Base-by-base conservation (phyloP, 2,113 vertebrate species). In the Panurus biarmicus region DNA sequence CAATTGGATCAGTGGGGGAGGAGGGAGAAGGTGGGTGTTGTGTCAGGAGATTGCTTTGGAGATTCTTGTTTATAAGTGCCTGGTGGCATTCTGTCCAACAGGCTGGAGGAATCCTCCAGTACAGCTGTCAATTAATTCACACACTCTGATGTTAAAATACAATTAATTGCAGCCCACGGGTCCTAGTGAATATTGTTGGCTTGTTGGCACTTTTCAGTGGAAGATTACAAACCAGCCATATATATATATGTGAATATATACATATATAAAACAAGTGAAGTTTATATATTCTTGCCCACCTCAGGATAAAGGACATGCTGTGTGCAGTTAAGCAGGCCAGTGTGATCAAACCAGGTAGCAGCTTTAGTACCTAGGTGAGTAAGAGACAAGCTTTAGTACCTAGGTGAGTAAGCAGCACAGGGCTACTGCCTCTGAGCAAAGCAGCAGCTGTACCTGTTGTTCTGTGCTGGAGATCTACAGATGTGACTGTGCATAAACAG, bases 191-290 rank as follows among this genome's bases (percentile, higher is more conserved):
- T 67, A 11, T 61, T 85, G 31, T n/a, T 75, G 58, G 13, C 33
- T 69, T 21, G 2, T 45, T 80, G 16, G 45, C 29, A 65, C 22
- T 57, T 64, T 65, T 44, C 21, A 29, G 29, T 45, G 61, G 44
- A 87, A 61, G n/a, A 33, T 72, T 75, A 35, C 40, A 42, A 78
- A 57, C 62, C 7, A 7, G 10, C 7, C 40, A 42, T 33, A 12
- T 9, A 14, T 6, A 25, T 16, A 7, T 8, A 3, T 13, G 2
- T 18, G 7, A 17, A 10, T 12, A 3, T 29, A 6, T 29, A 12
- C 22, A 5, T 24, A 7, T 33, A 29, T 10, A 40, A 29, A 51
- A 24, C 20, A 36, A 23, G 6, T 54, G 29, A 28, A 21, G 23
- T 60, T 35, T 36, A 24, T 62, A n/a, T 23, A 51, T 66, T 67